phyloP scores from a whole-genome alignment of 1,140 invertebrate genomes.

The Gerris buenoi region DNA sequence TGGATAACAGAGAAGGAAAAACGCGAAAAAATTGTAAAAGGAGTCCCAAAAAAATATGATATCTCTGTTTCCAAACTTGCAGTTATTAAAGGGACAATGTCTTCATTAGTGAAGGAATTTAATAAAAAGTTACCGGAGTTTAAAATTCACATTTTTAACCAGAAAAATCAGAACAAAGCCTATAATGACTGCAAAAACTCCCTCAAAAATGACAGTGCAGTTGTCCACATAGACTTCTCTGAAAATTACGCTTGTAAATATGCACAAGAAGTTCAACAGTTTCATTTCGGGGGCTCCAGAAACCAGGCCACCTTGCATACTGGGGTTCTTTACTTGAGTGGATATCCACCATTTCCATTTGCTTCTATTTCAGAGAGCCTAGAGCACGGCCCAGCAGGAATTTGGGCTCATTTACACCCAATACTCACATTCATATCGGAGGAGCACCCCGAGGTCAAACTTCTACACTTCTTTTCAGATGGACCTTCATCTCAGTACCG shows the following conservation, averaged over 20 bases:
- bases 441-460: not conserved
- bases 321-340: conserved; percentile 12
- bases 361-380: not conserved
- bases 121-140: conserved; percentile 13
- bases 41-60: not conserved
- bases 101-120: conserved; percentile 17
- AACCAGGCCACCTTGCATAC: conserved; percentile 28
- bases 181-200: conserved; percentile 25
- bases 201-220: conserved; percentile 22
- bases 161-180: conserved; percentile 23
- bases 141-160: conserved; percentile 23
- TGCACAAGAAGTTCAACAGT: conserved; percentile 24
- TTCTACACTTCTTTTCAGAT: too few species aligned
- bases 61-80: not conserved
- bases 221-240: conserved; percentile 28
- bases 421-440: not conserved
- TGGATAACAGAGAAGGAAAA: not conserved
- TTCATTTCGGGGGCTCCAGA: conserved; percentile 25
- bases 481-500: not conserved
- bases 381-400: not conserved
- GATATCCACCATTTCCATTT: not conserved
- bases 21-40: not conserved
- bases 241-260: conserved; percentile 29
- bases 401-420: not conserved
- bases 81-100: conserved; percentile 13